Conservation (phyloP, 2,888 invertebrate genomes). For the Drosophila mimica region DNA sequence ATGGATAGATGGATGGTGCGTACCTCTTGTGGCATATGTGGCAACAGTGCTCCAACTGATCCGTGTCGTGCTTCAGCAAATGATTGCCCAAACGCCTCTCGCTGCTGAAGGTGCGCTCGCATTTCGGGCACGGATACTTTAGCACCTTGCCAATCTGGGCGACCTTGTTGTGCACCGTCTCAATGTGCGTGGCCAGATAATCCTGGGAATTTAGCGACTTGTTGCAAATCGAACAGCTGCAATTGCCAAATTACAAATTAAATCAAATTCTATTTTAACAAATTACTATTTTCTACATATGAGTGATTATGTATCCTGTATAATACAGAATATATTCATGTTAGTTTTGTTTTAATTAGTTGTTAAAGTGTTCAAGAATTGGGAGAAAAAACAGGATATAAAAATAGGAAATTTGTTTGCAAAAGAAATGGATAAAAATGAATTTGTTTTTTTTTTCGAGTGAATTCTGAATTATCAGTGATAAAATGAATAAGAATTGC, state of each 20-base stretch:
- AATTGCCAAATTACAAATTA: neutral
- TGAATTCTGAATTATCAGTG: neutral
- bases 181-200: constrained; percentile 72
- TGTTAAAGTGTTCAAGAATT: neutral
- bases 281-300: neutral
- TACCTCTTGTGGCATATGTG: constrained; percentile 68
- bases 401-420: no score
- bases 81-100: constrained; percentile 65
- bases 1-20: neutral
- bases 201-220: constrained; percentile 71
- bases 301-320: neutral
- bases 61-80: constrained; percentile 67
- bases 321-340: no score
- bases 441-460: neutral
- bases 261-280: neutral
- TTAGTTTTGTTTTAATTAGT: neutral
- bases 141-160: constrained; percentile 63
- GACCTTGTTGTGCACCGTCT: constrained; percentile 70
- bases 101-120: constrained; percentile 71
- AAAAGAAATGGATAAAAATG: no score
- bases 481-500: neutral
- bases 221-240: constrained; percentile 67
- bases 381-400: neutral
- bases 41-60: constrained; percentile 69
- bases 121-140: constrained; percentile 67